These are phyloP conservation scores for Epinephelus malabaricus DNA, from an alignment of 2,797 vertebrate species.

Conservation along the genomic window DNA sequence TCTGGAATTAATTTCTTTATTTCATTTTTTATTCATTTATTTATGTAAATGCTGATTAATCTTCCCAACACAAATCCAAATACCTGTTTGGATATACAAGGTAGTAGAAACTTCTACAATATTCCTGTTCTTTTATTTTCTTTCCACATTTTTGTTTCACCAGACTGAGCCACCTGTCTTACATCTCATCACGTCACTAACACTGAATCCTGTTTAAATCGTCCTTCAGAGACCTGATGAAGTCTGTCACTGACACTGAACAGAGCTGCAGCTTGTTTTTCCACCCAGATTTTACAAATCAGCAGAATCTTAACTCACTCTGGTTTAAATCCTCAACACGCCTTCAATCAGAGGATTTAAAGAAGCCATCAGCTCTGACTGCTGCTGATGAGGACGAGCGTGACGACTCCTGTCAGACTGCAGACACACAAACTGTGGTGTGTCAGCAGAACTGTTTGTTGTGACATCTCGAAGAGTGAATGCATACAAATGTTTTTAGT, in stretches of 20 bases:
- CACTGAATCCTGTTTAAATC: not conserved
- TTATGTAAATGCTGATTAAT: not conserved
- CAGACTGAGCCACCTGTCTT: too few relatives aligned
- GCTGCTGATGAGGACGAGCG: slow-evolving; percentile 1
- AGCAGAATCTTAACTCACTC: slow-evolving; percentile 15
- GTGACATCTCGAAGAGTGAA: too few relatives aligned
- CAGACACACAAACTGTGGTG: too few relatives aligned
- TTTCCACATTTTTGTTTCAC: too few relatives aligned
- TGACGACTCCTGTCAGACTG: not conserved
- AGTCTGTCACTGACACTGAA: not conserved
- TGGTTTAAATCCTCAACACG: slow-evolving; percentile 42
- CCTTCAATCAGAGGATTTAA: slow-evolving; percentile 37
- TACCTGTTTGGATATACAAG: too few relatives aligned
- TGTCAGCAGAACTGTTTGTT: too few relatives aligned
- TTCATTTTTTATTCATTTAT: not conserved
- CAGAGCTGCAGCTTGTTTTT: not conserved
- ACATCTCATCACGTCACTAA: not conserved
- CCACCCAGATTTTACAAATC: slow-evolving; percentile 21
- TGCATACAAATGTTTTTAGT: too few relatives aligned
- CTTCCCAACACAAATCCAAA: too few relatives aligned
- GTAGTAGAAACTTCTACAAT: too few relatives aligned
- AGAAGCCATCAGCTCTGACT: slow-evolving; percentile 3
- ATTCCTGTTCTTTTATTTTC: too few relatives aligned
- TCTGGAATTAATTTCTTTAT: too few relatives aligned
- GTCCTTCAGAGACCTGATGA: not conserved